Evolutionary conservation across 2,888 invertebrate species (phyloP), one percentile per base, ranked within the genome.

Genomic region (Drosophila yooni): DNA sequence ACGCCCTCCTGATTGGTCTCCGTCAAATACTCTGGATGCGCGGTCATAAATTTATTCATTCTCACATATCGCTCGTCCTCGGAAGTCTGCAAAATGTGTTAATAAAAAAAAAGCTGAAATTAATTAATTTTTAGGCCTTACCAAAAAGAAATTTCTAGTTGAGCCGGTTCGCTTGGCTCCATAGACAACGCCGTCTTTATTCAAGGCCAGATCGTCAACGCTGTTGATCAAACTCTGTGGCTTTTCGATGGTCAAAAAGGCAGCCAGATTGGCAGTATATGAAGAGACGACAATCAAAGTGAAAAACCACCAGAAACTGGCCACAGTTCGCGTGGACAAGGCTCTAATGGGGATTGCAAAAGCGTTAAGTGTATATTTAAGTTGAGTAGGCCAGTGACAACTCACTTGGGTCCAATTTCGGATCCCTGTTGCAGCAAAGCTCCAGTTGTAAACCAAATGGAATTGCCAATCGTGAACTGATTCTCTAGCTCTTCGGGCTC

Each of bases 181-280:
- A 92, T 98, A 99, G 74, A 96, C 94, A 46, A 99, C 97, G 38
- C 94, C 95, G 21, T 95, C 96, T 79, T 97, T 97, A 80, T 94
- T 91, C 61, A 94, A 95, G 0, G 97, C 96, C 76, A 99, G 94
- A 91, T 98, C 98, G 66, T 97, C 96, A 1, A 97, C 97, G 90
- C 95, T 96, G 89, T 96, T 95, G 63, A 97, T 96, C 0, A 96
- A 95, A 81, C 95, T 95, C 58, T 94, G 95, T 4, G 95, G 94
- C 0, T 95, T 95, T 92, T 97, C 97, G 2, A 97, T 96, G 0
- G 98, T 98, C 11, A 98, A 94, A 91, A 97, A 98, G 18, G 98
- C 98, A 60, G 98, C 98, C 74, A 98, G 94, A 93, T 98, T 98
- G 15, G 98, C 98, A 0, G 98, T 98, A 92, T 98, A 98, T 0